Base-by-base conservation (phyloP, 2,888 invertebrate species). In the Lottia scabra region DNA sequence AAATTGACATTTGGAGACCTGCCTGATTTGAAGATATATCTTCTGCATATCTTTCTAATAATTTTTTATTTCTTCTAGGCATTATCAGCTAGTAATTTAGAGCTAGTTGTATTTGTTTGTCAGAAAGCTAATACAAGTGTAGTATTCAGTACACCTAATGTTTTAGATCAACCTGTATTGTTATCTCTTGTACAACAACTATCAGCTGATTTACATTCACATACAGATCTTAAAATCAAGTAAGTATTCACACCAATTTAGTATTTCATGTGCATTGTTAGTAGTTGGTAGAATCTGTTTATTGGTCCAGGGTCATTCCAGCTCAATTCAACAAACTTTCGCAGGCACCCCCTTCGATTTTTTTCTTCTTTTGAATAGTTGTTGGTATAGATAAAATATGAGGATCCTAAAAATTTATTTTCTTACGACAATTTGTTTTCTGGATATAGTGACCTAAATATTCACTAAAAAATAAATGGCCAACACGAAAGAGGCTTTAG, bases 181-280 rank as follows among this genome's bases (percentile, higher is more conserved):
- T 92, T 99, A 68, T 96, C 98, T 3, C 92, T 99, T 43, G 95
- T 99, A 83, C 97, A 98, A 87, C 98, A 98, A 90, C 93, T 98
- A 26, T 95, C 96, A 23, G 95, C 96, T 0, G 97, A 98, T 87
- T 93, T 98, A 91, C 92, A 92, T 77, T 93, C 94, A 78, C 94
- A 96, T 83, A 95, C 96, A 15, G 95, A 95, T 84, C 91, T 94
- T 23, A 96, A 96, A 90, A 92, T 94, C 83, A 94, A 92, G 95
- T 95, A 90, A 90, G 90, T 80, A 16, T 8, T 23, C 1, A 23
- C n/a, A n/a, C n/a, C n/a, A n/a, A n/a, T n/a, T n/a, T n/a, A n/a
- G n/a, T n/a, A n/a, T n/a, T n/a, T n/a, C n/a, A n/a, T n/a, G n/a
- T n/a, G n/a, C n/a, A n/a, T n/a, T n/a, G n/a, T n/a, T n/a, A n/a